Evolutionary conservation across 2,888 invertebrate genomes (phyloP).

Genomic region (Adineta ricciae): DNA sequence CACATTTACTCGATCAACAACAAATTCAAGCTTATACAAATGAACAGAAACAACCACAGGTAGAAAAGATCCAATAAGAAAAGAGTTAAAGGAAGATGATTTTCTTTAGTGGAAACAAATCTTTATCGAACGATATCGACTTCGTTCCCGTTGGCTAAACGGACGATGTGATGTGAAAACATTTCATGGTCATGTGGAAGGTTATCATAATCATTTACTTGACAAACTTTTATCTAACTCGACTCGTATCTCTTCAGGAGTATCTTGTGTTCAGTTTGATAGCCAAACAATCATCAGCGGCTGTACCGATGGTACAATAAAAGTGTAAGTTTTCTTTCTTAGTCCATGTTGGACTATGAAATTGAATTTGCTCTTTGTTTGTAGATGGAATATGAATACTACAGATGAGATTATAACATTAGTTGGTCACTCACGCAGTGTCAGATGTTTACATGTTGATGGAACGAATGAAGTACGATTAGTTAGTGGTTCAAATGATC

Average conservation of each 20-base stretch:
- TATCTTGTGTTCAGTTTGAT: slow-evolving; percentile 55
- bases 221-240: not conserved
- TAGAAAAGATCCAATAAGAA: not conserved
- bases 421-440: slow-evolving; percentile 53
- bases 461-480: slow-evolving; percentile 44
- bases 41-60: not conserved
- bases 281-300: slow-evolving; percentile 54
- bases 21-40: not conserved
- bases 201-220: slow-evolving; percentile 37
- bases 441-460: slow-evolving; percentile 53
- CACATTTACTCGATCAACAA: not conserved
- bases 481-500: slow-evolving; percentile 48
- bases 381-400: slow-evolving; percentile 47
- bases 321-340: slow-evolving; percentile 41
- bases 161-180: slow-evolving; percentile 53
- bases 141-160: slow-evolving; percentile 52
- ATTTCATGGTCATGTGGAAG: slow-evolving; percentile 54
- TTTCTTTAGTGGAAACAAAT: slow-evolving; percentile 51
- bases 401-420: slow-evolving; percentile 54
- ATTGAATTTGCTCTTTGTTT: not conserved
- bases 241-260: slow-evolving; percentile 41
- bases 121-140: slow-evolving; percentile 52
- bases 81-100: not conserved
- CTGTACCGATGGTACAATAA: slow-evolving; percentile 54
- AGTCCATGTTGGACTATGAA: not conserved